phyloP scores from a whole-genome alignment of 2,113 vertebrate species.

The Galemys pyrenaicus region DNA sequence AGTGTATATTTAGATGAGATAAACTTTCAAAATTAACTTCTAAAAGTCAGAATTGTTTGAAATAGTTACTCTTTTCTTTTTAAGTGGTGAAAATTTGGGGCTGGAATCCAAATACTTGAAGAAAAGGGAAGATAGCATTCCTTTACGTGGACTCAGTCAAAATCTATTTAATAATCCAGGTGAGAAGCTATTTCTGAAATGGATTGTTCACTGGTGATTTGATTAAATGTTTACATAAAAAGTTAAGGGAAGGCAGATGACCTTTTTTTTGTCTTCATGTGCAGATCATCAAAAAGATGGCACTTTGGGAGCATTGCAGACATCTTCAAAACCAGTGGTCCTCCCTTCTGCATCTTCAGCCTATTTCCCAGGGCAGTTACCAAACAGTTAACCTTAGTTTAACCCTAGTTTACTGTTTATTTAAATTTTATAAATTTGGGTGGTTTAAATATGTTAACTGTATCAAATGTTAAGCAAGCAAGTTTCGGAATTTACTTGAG shows the following conservation, averaged over 20 bases:
- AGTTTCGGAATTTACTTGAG: neutral
- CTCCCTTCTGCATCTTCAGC: conserved; percentile 85
- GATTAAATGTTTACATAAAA: neutral
- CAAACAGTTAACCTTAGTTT: neutral
- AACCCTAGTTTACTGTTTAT: neutral
- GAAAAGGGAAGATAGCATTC: conserved; percentile 92
- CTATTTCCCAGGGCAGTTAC: conserved; percentile 90
- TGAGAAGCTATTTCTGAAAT: conserved; percentile 61
- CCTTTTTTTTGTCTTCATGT: conserved; percentile 54
- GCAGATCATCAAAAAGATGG: conserved; percentile 86
- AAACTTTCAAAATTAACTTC: neutral
- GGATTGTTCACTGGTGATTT: neutral
- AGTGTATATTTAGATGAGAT: neutral
- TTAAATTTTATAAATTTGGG: neutral
- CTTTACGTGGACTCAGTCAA: conserved; percentile 89
- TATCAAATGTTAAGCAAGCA: neutral
- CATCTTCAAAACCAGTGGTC: conserved; percentile 37
- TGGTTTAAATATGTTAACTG: neutral
- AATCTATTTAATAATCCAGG: conserved; percentile 82
- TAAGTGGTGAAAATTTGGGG: conserved; percentile 86
- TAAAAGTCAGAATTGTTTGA: neutral
- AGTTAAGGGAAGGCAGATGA: neutral
- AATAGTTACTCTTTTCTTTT: conserved; percentile 29
- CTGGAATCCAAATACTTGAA: conserved; percentile 94
- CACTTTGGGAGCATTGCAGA: conserved; percentile 54